Conservation (phyloP, 2,888 invertebrate genomes). For the Elysia crispata region DNA sequence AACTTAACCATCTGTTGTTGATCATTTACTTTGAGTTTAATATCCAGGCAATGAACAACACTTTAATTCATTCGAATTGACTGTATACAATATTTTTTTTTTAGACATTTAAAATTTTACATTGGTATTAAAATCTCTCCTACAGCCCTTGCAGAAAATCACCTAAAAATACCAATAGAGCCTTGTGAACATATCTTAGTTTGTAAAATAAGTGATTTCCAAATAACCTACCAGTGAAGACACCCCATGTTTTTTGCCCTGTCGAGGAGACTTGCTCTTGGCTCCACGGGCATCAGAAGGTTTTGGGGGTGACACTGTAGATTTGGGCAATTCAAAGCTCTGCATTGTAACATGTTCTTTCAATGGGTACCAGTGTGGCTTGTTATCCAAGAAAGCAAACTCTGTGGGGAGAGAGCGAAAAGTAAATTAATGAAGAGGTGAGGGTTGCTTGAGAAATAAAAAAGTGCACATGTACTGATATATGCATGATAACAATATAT, state of each 20-base stretch:
- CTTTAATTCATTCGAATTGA: too few relatives aligned
- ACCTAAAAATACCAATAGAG: neutral
- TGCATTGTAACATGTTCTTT: constrained; percentile 74
- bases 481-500: too few relatives aligned
- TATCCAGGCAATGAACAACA: too few relatives aligned
- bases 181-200: too few relatives aligned
- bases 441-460: too few relatives aligned
- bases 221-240: constrained; percentile 46
- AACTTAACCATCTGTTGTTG: too few relatives aligned
- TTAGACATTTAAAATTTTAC: too few relatives aligned
- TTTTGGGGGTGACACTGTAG: constrained; percentile 65
- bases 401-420: constrained; percentile 71
- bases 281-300: constrained; percentile 40
- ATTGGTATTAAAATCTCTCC: neutral
- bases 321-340: constrained; percentile 68
- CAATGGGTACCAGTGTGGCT: constrained; percentile 80
- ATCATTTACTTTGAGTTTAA: too few relatives aligned
- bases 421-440: too few relatives aligned
- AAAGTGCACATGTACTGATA: too few relatives aligned
- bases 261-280: constrained; percentile 50
- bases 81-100: too few relatives aligned
- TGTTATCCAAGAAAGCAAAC: constrained; percentile 79
- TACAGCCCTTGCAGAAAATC: neutral
- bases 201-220: too few relatives aligned
- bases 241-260: constrained; percentile 50